Conservation (phyloP, 2,888 invertebrate species). For the Cryptocheilus praepositus region DNA sequence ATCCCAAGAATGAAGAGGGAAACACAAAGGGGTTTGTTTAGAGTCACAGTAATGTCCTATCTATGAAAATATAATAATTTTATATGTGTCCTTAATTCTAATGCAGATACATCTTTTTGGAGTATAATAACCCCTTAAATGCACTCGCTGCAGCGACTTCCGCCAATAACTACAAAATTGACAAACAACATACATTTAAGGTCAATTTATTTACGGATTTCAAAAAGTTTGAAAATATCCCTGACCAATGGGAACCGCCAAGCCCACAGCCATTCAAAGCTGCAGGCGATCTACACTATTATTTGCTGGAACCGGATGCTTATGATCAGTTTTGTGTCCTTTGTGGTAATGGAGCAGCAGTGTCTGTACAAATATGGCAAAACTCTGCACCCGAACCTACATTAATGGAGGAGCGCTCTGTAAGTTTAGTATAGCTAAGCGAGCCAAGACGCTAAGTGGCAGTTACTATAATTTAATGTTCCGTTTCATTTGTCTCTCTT, state of each 20-base stretch:
- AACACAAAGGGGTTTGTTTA: conserved; percentile 85
- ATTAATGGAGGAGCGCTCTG: conserved; percentile 87
- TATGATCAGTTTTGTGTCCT: conserved; percentile 97
- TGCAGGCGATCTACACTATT: conserved; percentile 94
- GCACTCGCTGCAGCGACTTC: conserved; percentile 93
- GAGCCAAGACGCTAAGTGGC: not conserved
- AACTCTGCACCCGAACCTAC: conserved; percentile 92
- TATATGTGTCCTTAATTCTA: not conserved
- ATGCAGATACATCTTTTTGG: conserved; percentile 89
- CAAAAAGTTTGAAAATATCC: conserved; percentile 93
- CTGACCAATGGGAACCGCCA: conserved; percentile 95
- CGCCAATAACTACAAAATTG: conserved; percentile 94
- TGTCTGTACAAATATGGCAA: conserved; percentile 90
- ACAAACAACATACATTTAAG: conserved; percentile 95
- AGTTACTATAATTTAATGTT: not conserved
- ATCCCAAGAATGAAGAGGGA: conserved; percentile 89
- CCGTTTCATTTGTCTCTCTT: not conserved
- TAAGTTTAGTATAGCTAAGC: conserved; percentile 67
- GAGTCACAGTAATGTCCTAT: too few relatives aligned
- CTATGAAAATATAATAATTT: not conserved
- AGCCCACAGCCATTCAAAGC: conserved; percentile 92
- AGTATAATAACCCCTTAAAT: conserved; percentile 88
- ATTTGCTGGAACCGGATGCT: conserved; percentile 94
- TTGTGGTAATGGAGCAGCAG: conserved; percentile 85
- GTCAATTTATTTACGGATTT: conserved; percentile 97